These are phyloP conservation scores for Poeciliopsis turneri DNA, from an alignment of 2,797 vertebrate species.

Conservation along the genomic window DNA sequence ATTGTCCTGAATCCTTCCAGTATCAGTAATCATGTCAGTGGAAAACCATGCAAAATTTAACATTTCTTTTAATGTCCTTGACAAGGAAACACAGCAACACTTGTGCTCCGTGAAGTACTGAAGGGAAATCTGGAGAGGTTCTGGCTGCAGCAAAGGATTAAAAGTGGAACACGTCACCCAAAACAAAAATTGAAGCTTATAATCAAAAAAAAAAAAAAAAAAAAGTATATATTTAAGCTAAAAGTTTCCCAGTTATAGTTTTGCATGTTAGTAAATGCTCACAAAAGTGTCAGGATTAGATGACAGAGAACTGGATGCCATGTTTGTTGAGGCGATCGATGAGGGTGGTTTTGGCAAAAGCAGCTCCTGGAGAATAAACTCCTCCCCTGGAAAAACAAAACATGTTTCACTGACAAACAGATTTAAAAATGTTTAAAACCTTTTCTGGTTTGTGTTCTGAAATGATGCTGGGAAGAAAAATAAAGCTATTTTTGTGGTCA, in stretches of 20 bases:
- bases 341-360: constrained; percentile 90
- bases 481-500: neutral
- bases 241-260: constrained; percentile 32
- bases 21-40: constrained; percentile 12
- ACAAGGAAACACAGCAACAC: neutral
- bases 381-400: constrained; percentile 84
- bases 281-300: constrained; percentile 75
- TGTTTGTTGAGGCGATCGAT: constrained; percentile 89
- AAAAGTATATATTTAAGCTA: neutral
- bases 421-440: neutral
- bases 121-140: constrained; percentile 31
- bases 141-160: constrained; percentile 21
- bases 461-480: neutral
- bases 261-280: constrained; percentile 43
- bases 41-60: constrained; percentile 10
- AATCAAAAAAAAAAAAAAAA: neutral
- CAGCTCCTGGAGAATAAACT: constrained; percentile 92
- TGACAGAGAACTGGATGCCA: constrained; percentile 91
- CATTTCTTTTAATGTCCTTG: neutral
- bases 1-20: neutral
- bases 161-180: constrained; percentile 7
- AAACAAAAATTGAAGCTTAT: neutral
- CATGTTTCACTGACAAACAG: neutral
- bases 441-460: neutral
- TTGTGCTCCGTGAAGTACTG: constrained; percentile 18